These are phyloP conservation scores for Lophura nycthemera DNA, from an alignment of 2,113 vertebrate species.

Conservation along the genomic window DNA sequence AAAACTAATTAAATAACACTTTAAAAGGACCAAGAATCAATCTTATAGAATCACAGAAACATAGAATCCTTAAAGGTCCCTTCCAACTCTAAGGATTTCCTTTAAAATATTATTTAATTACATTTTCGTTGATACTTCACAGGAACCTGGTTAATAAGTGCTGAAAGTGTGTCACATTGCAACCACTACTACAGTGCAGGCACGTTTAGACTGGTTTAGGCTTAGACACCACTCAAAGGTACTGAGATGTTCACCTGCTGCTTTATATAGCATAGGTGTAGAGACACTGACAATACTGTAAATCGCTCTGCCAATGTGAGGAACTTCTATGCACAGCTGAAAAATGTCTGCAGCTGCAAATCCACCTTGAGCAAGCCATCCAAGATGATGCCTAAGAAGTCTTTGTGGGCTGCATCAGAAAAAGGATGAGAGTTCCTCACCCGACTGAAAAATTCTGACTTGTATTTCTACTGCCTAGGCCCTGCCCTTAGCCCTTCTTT, in stretches of 20 bases:
- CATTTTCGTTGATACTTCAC: not conserved
- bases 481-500: not conserved
- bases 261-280: not conserved
- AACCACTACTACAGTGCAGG: not conserved
- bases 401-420: not conserved
- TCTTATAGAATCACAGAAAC: too few species aligned
- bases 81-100: too few species aligned
- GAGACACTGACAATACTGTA: not conserved
- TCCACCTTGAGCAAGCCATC: not conserved
- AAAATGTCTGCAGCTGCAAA: not conserved
- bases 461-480: not conserved
- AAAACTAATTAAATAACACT: too few species aligned
- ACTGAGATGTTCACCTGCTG: not conserved
- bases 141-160: not conserved
- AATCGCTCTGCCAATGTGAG: not conserved
- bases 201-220: accelerated
- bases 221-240: not conserved
- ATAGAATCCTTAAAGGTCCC: too few species aligned
- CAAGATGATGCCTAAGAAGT: not conserved
- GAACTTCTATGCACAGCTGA: not conserved
- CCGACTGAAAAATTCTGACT: not conserved
- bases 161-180: not conserved
- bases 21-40: too few species aligned
- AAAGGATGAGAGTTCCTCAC: not conserved
- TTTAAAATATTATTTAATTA: not conserved